Evolutionary conservation across 2,113 vertebrate genomes (phyloP).

Genomic region (Limnothrissa miodon): DNA sequence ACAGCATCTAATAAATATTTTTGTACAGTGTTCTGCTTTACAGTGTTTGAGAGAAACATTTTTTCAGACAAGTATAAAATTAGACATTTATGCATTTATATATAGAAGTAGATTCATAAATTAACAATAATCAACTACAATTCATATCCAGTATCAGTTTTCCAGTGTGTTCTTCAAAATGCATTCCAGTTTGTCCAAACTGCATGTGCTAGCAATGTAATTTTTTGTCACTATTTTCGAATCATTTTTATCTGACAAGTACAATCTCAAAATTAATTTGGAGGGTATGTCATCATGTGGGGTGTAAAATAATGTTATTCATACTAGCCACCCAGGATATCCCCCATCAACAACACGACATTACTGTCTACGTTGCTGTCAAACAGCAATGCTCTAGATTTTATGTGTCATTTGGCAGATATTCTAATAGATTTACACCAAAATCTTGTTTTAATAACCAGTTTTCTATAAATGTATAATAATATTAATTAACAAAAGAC

Average conservation of each 20-base stretch:
- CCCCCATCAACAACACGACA: too few relatives aligned
- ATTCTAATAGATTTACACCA: too few relatives aligned
- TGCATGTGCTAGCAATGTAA: background rate
- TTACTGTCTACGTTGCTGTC: too few relatives aligned
- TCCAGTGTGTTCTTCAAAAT: background rate
- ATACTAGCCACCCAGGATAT: too few relatives aligned
- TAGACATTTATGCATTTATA: background rate
- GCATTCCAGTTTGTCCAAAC: background rate
- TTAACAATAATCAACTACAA: background rate
- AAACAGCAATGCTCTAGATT: too few relatives aligned
- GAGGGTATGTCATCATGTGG: too few relatives aligned
- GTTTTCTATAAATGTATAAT: background rate
- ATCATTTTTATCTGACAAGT: too few relatives aligned
- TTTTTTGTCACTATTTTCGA: too few relatives aligned
- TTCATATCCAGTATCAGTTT: background rate
- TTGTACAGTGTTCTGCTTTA: background rate
- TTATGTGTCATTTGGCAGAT: too few relatives aligned
- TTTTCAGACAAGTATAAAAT: background rate
- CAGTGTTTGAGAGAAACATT: background rate
- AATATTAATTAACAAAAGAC: background rate
- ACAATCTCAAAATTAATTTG: too few relatives aligned
- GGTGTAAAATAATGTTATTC: too few relatives aligned
- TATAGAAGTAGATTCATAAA: background rate
- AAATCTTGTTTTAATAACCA: background rate
- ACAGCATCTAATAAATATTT: background rate